phyloP scores from a whole-genome alignment of 2,888 invertebrate genomes.

The Physocephala rufipes region DNA sequence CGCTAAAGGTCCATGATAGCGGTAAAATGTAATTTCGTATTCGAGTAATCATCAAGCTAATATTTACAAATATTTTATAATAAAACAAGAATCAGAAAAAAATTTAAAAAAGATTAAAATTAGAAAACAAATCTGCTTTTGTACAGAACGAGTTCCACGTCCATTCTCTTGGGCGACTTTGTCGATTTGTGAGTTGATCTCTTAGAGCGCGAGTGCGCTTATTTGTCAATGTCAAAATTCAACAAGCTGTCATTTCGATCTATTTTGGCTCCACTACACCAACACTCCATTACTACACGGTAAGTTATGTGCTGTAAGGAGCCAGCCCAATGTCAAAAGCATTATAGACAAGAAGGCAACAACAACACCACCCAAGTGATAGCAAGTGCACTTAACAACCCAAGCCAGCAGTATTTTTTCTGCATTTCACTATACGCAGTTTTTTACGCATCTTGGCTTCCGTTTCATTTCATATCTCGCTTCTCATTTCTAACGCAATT shows the following conservation, averaged over 20 bases:
- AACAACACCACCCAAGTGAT: neutral
- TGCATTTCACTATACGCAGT: neutral
- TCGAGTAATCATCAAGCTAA: neutral
- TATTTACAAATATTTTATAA: neutral
- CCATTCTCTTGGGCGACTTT: neutral
- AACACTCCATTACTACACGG: neutral
- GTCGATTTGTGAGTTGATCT: conserved; percentile 4
- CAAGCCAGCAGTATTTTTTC: neutral
- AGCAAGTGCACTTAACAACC: neutral
- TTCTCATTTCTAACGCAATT: neutral
- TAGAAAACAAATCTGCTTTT: neutral
- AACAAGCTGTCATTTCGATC: neutral
- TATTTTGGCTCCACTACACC: too few species aligned
- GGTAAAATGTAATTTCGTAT: too few species aligned
- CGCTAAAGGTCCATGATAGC: too few species aligned
- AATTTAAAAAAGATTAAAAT: neutral
- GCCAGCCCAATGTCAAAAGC: neutral
- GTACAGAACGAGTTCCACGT: neutral
- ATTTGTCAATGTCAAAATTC: conserved; percentile 11
- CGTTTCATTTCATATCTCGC: neutral
- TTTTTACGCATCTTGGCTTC: neutral
- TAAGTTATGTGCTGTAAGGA: neutral
- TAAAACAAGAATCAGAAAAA: neutral
- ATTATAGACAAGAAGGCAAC: neutral
- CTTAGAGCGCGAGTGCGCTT: neutral